Base-by-base conservation (phyloP, 2,888 invertebrate genomes). In the Noctua janthina region DNA sequence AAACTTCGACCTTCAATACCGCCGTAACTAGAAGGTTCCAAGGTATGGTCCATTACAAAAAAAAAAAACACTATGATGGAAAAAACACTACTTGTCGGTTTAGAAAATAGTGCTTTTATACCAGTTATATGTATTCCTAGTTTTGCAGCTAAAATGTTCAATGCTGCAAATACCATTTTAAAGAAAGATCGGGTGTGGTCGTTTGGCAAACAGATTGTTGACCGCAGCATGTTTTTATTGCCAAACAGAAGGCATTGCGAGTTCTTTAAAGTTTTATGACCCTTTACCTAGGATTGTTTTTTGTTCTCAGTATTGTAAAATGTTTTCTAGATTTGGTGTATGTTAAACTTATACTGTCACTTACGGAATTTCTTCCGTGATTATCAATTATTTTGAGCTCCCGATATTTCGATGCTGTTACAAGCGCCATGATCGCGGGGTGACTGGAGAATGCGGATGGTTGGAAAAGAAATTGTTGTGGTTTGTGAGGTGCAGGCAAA, bases 161-260 rank as follows among this genome's bases (percentile, higher is more conserved):
- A 46, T 78, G 20, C 20, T 43, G 46, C 15, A 35, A 54, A 78
- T 15, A 23, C 17, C 43, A 56, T 39, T 70, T 20, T 17, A 20
- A 46, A 29, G 8, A 49, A 49, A 70, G 35, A 23, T 35, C n/a
- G 15, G 8, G 67, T 2, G 10, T 35, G 64, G 54, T 67, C 29
- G 80, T 67, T 51, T 67, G 49, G 72, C 39, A 49, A 29, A 49
- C 49, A 80, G 2, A 43, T 35, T 29, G 23, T 49, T 56, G 39
- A 43, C 56, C 39, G 10, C 72, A 72, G 56, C 23, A 59, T 79
- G 49, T 67, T 79, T 80, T 67, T 79, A 80, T 72, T 49, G n/a
- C 23, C 66, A 49, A 15, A 49, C 29, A 71, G 29, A 67, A n/a
- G 39, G 15, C n/a, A 35, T 56, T 35, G 46, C 11, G 54, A 11